phyloP scores from a whole-genome alignment of 2,113 vertebrate genomes.

The Poeciliopsis prolifica region DNA sequence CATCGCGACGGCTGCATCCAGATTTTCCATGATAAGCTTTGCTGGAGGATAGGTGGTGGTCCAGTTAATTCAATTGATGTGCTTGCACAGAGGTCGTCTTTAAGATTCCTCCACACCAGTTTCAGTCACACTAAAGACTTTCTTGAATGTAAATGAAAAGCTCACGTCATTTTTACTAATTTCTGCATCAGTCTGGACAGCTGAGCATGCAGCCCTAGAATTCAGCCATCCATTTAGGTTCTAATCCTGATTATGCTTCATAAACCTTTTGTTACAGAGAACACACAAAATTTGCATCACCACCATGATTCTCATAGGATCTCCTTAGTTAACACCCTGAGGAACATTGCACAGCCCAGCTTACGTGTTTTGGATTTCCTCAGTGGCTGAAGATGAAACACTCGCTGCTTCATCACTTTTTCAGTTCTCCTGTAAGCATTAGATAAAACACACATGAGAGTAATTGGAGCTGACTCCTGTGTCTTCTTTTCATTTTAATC shows the following conservation, averaged over 20 bases:
- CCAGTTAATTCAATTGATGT: neutral
- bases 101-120: neutral
- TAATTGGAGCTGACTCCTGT: neutral
- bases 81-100: neutral
- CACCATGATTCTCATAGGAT: neutral
- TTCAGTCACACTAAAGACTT: neutral
- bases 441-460: conserved; percentile 19
- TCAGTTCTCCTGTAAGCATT: conserved; percentile 17
- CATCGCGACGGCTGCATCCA: neutral
- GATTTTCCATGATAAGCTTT: neutral
- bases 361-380: conserved; percentile 12
- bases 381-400: conserved; percentile 31
- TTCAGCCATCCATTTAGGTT: neutral
- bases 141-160: neutral
- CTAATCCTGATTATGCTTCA: too few relatives aligned
- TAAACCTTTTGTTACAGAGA: too few relatives aligned
- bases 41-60: neutral
- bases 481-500: neutral
- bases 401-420: conserved; percentile 10
- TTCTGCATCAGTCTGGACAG: neutral
- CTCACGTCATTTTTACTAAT: neutral
- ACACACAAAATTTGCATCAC: neutral
- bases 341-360: neutral
- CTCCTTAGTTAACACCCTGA: conserved; percentile 17
- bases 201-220: neutral